Percentiles rank a stretch among this genome's conserved stretches.
These are phyloP conservation scores for Scotopteryx bipunctaria DNA, from an alignment of 2,888 invertebrate species.

Conservation along the genomic window DNA sequence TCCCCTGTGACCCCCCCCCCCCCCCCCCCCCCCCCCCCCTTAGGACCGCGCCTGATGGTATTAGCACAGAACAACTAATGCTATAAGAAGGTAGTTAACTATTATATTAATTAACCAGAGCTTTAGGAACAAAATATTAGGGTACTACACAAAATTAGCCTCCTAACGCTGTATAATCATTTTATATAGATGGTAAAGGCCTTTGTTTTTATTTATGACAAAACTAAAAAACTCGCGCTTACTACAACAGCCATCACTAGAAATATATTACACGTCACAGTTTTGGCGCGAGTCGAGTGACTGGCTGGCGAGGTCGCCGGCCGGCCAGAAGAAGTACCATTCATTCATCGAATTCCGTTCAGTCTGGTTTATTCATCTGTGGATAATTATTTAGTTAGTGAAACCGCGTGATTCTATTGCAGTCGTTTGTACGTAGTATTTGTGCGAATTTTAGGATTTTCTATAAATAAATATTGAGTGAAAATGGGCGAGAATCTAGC, in stretches of 20 bases:
- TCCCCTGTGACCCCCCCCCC: no score
- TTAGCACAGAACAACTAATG: no score
- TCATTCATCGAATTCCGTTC: constrained; percentile 41
- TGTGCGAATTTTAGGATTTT: constrained; percentile 42
- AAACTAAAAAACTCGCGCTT: no score
- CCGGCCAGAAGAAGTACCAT: constrained; percentile 27
- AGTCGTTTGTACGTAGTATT: constrained; percentile 43
- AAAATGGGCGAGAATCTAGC: constrained; percentile 73
- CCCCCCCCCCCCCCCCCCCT: no score
- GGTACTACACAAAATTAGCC: no score
- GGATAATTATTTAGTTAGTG: constrained; percentile 51
- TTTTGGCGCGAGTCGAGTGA: neutral
- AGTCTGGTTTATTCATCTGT: constrained; percentile 45
- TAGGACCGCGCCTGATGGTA: no score
- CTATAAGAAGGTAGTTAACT: no score
- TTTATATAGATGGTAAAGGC: no score
- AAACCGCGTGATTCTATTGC: constrained; percentile 69
- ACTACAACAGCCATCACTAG: neutral
- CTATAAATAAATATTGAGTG: constrained; percentile 65
- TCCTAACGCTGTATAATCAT: no score
- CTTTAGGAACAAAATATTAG: no score
- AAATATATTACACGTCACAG: neutral
- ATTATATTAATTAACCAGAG: no score
- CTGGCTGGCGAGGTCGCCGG: neutral
- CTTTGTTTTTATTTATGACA: no score